These are phyloP conservation scores for Epinotia demarniana DNA, from an alignment of 2,888 invertebrate genomes.

Conservation along the genomic window DNA sequence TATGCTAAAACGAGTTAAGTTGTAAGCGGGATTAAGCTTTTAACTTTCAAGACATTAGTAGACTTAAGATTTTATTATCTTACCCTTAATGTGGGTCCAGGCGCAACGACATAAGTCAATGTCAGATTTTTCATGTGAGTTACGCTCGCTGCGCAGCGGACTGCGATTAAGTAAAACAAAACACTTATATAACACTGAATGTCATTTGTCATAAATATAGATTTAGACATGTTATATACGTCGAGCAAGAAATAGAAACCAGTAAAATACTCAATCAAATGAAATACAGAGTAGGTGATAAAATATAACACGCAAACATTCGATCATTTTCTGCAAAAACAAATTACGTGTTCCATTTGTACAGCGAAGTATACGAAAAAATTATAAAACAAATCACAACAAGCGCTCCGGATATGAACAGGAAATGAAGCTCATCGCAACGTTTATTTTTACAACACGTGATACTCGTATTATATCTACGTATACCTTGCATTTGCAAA, in stretches of 20 bases:
- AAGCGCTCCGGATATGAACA: constrained; percentile 60
- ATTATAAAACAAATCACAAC: constrained; percentile 48
- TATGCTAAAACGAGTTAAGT: neutral
- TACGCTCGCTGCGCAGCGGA: no score
- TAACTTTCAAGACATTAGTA: neutral
- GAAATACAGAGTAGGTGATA: neutral
- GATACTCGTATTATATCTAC: neutral
- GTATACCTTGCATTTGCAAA: neutral
- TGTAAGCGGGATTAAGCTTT: neutral
- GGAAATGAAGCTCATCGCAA: constrained; percentile 58
- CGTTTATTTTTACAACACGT: constrained; percentile 35
- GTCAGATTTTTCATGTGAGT: no score
- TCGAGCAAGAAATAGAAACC: neutral
- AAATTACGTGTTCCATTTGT: constrained; percentile 29
- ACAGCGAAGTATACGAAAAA: constrained; percentile 27
- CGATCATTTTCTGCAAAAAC: constrained; percentile 27
- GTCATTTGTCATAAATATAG: no score
- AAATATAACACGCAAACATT: neutral
- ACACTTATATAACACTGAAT: no score
- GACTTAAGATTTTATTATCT: neutral
- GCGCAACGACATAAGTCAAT: no score
- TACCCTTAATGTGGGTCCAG: no score
- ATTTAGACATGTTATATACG: no score
- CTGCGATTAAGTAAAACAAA: no score
- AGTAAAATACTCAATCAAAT: neutral